These are phyloP conservation scores for Charadrius vociferus DNA, from an alignment of 2,113 vertebrate genomes.

Conservation along the genomic window DNA sequence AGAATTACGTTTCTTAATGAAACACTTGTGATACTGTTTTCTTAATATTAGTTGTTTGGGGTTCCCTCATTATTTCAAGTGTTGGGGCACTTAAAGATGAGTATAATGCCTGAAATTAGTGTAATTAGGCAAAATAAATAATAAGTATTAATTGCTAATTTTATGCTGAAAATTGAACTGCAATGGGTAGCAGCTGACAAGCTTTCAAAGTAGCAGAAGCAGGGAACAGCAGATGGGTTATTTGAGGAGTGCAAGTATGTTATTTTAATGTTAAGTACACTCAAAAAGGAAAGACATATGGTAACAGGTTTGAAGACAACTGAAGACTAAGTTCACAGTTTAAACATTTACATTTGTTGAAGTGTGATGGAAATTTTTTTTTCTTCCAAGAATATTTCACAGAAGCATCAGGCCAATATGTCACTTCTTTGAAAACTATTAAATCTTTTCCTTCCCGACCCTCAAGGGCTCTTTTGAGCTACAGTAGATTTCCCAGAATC, in stretches of 20 bases:
- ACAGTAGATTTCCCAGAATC: not conserved
- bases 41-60: not conserved
- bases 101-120: not conserved
- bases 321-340: conserved; percentile 67
- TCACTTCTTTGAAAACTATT: conserved; percentile 10
- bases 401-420: conserved; percentile 14
- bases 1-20: not conserved
- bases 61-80: not conserved
- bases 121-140: conserved; percentile 35
- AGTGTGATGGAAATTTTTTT: conserved; percentile 57
- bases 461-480: not conserved
- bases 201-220: conserved; percentile 50
- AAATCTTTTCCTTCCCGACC: conserved; percentile 21
- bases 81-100: not conserved
- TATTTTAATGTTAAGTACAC: conserved; percentile 67
- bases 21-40: not conserved
- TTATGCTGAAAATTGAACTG: conserved; percentile 14
- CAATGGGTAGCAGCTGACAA: conserved; percentile 61
- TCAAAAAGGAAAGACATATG: conserved; percentile 68
- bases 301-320: conserved; percentile 66
- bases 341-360: conserved; percentile 72
- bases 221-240: conserved; percentile 56
- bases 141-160: conserved; percentile 36
- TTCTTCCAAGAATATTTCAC: conserved; percentile 47
- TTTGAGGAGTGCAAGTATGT: conserved; percentile 65